Evolutionary conservation across 2,113 vertebrate genomes (phyloP).

Genomic region (Agapornis roseicollis): DNA sequence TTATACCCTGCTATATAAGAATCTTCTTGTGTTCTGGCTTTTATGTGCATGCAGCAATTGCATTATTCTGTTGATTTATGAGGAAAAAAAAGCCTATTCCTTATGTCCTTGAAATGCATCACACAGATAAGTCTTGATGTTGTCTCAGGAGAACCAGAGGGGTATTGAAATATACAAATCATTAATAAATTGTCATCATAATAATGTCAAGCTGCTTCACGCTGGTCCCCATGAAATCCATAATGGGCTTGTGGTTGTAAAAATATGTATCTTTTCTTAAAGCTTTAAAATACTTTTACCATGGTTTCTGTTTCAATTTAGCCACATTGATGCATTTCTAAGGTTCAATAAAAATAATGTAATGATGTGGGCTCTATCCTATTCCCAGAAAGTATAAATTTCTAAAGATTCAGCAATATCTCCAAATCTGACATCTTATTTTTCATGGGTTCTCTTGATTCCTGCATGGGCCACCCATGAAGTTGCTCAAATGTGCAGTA

Average conservation of each 20-base stretch:
- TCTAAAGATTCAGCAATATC: conserved; percentile 8
- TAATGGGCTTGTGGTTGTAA: background rate
- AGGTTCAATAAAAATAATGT: background rate
- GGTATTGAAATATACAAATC: background rate
- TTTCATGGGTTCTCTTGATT: background rate
- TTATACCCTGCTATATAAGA: background rate
- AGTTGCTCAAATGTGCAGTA: background rate
- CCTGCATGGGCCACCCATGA: background rate
- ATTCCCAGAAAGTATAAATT: background rate
- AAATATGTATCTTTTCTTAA: background rate
- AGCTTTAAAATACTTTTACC: background rate
- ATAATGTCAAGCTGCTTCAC: background rate
- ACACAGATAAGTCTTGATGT: background rate
- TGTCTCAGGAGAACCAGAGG: conserved; percentile 16
- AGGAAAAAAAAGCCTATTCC: background rate
- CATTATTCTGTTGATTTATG: conserved; percentile 46
- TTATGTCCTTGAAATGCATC: background rate
- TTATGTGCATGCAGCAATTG: conserved; percentile 10
- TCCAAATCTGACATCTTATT: background rate
- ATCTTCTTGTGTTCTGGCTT: conserved; percentile 14
- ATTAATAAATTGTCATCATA: conserved; percentile 34
- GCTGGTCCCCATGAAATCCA: background rate
- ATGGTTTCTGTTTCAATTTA: background rate
- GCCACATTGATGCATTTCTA: background rate
- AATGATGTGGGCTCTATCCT: background rate